Percentiles rank a stretch among this genome's conserved stretches.
phyloP scores from a whole-genome alignment of 2,113 vertebrate species.

The Forbesichthys agassizii region DNA sequence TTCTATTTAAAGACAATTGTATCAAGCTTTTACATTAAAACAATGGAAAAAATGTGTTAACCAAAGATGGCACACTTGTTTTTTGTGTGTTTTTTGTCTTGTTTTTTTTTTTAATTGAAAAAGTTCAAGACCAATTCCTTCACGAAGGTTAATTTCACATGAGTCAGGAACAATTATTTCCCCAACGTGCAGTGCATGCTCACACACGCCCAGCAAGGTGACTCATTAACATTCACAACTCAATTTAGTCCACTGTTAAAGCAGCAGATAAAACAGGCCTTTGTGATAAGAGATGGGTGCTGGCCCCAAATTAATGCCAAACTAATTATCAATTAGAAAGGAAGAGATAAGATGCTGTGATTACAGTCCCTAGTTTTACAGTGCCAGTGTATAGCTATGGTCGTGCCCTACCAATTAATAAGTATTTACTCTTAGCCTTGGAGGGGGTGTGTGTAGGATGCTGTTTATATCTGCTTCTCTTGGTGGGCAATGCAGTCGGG shows the following conservation, averaged over 20 bases:
- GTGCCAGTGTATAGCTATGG: conserved; percentile 18
- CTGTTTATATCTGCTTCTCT: conserved; percentile 44
- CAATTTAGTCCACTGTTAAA: conserved; percentile 65
- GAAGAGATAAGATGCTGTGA: conserved; percentile 61
- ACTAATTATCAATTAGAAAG: conserved; percentile 77
- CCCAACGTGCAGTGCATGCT: conserved; percentile 27
- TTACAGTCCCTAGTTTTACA: conserved; percentile 49
- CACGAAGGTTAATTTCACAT: conserved; percentile 70
- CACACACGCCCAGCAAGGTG: conserved; percentile 56
- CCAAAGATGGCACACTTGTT: conserved; percentile 6
- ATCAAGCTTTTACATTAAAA: conserved; percentile 71
- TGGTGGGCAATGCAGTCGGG: conserved; percentile 30
- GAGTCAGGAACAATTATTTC: conserved; percentile 68
- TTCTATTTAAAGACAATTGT: conserved; percentile 66
- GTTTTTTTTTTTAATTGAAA: not conserved
- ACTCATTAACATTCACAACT: conserved; percentile 62
- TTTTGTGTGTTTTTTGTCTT: conserved; percentile 8
- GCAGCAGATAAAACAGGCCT: conserved; percentile 65
- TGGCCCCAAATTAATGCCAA: conserved; percentile 63
- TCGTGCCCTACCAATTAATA: conserved; percentile 39
- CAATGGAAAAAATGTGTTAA: conserved; percentile 35
- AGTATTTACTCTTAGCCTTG: conserved; percentile 46
- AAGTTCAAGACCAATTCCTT: conserved; percentile 47
- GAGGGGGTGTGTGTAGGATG: conserved; percentile 8
- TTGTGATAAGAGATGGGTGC: conserved; percentile 70